These are phyloP conservation scores for Sigmodon hispidus DNA, from an alignment of 2,113 vertebrate species.

Conservation along the genomic window DNA sequence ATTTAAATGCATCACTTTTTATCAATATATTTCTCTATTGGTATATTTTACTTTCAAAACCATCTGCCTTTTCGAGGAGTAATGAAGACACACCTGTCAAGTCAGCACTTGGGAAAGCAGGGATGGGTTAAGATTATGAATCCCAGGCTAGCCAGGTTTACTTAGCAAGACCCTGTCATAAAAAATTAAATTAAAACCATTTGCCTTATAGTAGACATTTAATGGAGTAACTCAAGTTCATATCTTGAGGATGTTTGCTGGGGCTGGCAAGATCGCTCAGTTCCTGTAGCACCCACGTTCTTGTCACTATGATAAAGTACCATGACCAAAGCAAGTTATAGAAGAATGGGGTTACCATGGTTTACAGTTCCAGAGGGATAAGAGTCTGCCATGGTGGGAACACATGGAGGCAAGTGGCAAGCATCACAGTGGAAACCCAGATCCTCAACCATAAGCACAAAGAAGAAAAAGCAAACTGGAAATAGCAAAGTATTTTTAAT, in stretches of 20 bases:
- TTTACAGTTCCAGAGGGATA: not conserved
- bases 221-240: conserved; percentile 6
- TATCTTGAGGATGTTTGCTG: conserved; percentile 1
- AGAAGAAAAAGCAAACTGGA: not conserved
- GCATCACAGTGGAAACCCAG: not conserved
- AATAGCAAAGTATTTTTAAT: too few species aligned
- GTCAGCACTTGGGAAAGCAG: not conserved
- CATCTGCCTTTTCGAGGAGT: not conserved
- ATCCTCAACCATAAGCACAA: not conserved
- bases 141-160: not conserved
- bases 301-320: not conserved
- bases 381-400: not conserved
- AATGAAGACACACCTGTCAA: not conserved
- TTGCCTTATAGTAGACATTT: not conserved
- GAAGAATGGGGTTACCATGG: not conserved
- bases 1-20: conserved; percentile 43
- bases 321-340: not conserved
- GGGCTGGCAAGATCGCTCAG: not conserved
- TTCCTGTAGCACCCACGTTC: not conserved
- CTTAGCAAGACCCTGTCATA: not conserved
- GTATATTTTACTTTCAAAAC: conserved; percentile 39
- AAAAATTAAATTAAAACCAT: not conserved
- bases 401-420: too few species aligned
- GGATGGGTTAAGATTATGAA: not conserved
- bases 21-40: conserved; percentile 42